A percentile compares a stretch with the other conserved stretches of the same genome.
phyloP scores from a whole-genome alignment of 2,888 invertebrate species.

The Drosophila tripunctata region DNA sequence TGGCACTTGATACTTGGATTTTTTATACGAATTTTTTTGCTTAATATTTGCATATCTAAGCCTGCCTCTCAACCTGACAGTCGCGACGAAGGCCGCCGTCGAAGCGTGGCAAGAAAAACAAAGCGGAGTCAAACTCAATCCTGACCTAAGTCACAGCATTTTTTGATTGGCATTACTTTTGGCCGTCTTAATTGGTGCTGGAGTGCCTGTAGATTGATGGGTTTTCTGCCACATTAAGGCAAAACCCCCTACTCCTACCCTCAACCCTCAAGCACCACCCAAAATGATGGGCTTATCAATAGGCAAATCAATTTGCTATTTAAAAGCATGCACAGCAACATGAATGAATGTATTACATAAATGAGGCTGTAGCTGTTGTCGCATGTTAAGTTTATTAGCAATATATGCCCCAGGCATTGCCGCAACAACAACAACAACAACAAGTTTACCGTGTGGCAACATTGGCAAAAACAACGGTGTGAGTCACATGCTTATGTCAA shows the following conservation, averaged over 20 bases:
- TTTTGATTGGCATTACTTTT: conserved; percentile 48
- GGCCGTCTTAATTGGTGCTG: conserved; percentile 22
- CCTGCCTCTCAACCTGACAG: conserved; percentile 32
- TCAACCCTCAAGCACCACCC: neutral
- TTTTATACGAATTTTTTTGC: neutral
- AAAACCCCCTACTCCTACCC: neutral
- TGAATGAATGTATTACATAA: conserved; percentile 65
- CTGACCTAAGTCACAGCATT: conserved; percentile 71
- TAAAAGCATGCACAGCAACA: conserved; percentile 56
- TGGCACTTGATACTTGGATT: neutral
- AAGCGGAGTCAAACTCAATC: conserved; percentile 48
- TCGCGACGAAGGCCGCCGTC: conserved; percentile 44
- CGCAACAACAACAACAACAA: conserved; percentile 23
- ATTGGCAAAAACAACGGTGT: conserved; percentile 23
- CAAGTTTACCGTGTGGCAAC: conserved; percentile 38
- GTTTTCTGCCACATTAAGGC: conserved; percentile 53
- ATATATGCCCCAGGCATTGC: conserved; percentile 39
- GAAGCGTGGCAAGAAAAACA: conserved; percentile 28
- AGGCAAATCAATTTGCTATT: conserved; percentile 68
- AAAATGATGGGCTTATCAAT: conserved; percentile 66
- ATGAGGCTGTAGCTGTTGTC: conserved; percentile 36
- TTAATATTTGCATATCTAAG: conserved; percentile 9
- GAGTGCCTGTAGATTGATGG: conserved; percentile 61
- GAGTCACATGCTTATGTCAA: conserved; percentile 68
- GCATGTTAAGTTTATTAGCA: conserved; percentile 63